Conservation (phyloP, 2,888 invertebrate species). For the Noctuana brunneofusca region DNA sequence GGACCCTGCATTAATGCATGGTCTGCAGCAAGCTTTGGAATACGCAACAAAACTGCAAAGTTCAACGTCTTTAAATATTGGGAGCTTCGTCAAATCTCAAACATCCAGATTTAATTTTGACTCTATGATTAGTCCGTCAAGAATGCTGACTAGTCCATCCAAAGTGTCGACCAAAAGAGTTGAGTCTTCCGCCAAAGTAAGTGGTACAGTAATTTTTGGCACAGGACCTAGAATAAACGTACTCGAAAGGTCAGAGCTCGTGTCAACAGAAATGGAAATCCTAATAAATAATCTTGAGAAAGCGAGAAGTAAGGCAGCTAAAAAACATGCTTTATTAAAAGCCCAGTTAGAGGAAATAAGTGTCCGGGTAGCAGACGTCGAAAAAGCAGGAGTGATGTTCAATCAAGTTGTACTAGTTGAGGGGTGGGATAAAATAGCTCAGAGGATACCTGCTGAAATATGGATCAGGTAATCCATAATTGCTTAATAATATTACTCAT, state of each 20-base stretch:
- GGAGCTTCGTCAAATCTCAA: conserved; percentile 60
- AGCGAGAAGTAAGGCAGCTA: conserved; percentile 56
- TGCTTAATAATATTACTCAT: not conserved
- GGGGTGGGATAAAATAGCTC: conserved; percentile 82
- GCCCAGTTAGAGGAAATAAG: conserved; percentile 83
- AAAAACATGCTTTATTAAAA: conserved; percentile 65
- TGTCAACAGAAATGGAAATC: conserved; percentile 75
- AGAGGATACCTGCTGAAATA: conserved; percentile 84
- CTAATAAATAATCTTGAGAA: conserved; percentile 57
- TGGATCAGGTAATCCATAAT: conserved; percentile 58
- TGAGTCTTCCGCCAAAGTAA: conserved; percentile 64
- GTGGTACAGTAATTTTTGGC: conserved; percentile 61
- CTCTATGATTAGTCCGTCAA: conserved; percentile 54
- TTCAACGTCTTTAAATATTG: conserved; percentile 49
- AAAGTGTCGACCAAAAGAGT: conserved; percentile 58
- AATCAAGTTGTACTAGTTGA: conserved; percentile 76
- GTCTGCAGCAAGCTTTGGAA: conserved; percentile 71
- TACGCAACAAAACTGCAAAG: conserved; percentile 63
- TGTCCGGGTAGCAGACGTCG: conserved; percentile 74
- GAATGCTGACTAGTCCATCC: conserved; percentile 50
- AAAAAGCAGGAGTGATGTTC: conserved; percentile 74
- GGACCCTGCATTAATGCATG: conserved; percentile 71
- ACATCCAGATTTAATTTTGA: conserved; percentile 56
- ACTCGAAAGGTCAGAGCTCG: conserved; percentile 77
- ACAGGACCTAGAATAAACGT: conserved; percentile 74